These are phyloP conservation scores for Drosophila suboccidentalis DNA, from an alignment of 2,888 invertebrate species.

Conservation along the genomic window DNA sequence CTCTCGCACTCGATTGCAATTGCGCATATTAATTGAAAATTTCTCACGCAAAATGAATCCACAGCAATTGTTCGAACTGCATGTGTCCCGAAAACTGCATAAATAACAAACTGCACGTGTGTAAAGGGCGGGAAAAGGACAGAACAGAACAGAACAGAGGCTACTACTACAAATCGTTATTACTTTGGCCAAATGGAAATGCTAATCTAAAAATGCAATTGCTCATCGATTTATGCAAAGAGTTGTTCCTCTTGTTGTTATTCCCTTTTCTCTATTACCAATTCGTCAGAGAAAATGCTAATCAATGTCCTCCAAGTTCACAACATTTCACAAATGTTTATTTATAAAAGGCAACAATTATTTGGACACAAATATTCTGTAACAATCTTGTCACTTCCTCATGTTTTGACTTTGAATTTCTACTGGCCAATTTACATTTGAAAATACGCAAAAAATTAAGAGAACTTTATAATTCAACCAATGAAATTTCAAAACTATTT, in stretches of 20 bases:
- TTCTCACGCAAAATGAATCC: slow-evolving; percentile 74
- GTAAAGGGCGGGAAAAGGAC: background rate
- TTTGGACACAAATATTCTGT: slow-evolving; percentile 7
- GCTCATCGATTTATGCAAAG: slow-evolving; percentile 58
- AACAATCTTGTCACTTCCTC: background rate
- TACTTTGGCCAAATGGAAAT: slow-evolving; percentile 63
- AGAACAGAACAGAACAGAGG: background rate
- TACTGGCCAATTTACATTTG: background rate
- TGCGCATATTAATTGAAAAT: slow-evolving; percentile 82
- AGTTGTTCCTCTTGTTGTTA: background rate
- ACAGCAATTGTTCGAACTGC: slow-evolving; percentile 56
- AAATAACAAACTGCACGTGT: slow-evolving; percentile 38
- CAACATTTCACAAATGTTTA: slow-evolving; percentile 16
- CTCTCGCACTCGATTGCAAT: slow-evolving; percentile 66
- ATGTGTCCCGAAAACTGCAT: slow-evolving; percentile 51
- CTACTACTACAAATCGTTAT: slow-evolving; percentile 59
- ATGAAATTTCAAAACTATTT: background rate
- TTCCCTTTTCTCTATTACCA: background rate
- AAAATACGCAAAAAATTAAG: background rate
- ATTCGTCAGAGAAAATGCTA: slow-evolving; percentile 18
- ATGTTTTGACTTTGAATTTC: background rate
- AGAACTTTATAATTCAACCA: background rate
- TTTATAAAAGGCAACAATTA: slow-evolving; percentile 6
- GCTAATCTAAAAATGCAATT: slow-evolving; percentile 65
- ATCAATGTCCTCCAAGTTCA: slow-evolving; percentile 27